A percentile compares a stretch with the other conserved stretches of the same genome.
Conservation (phyloP, 2,888 invertebrate genomes). For the Oeneis ivallda region DNA sequence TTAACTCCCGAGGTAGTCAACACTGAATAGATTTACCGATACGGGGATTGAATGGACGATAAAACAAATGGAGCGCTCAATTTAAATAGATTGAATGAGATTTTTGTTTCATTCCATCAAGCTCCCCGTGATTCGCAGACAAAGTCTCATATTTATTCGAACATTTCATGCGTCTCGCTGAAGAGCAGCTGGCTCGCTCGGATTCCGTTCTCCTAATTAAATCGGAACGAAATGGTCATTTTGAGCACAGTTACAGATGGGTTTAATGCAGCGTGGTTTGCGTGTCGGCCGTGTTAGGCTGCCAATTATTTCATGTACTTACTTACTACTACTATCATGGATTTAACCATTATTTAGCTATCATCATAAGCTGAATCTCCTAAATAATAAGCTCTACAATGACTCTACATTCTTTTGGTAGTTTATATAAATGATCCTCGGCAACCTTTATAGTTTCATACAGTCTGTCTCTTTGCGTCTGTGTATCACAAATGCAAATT, state of each 20-base stretch:
- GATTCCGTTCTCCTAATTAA: constrained; percentile 54
- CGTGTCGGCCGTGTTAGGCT: background rate
- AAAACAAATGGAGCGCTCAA: constrained; percentile 77
- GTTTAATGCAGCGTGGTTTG: constrained; percentile 1
- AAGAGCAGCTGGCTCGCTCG: constrained; percentile 45
- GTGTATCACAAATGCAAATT: too few relatives aligned
- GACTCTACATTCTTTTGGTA: background rate
- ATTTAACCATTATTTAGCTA: background rate
- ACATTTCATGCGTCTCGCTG: constrained; percentile 52
- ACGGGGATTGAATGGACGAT: constrained; percentile 70
- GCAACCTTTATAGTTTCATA: too few relatives aligned
- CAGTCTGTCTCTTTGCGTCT: too few relatives aligned
- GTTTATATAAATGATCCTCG: background rate
- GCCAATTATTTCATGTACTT: background rate
- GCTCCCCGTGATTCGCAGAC: constrained; percentile 56
- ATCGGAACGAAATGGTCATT: constrained; percentile 34
- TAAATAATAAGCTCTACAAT: background rate
- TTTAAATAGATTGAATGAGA: constrained; percentile 78
- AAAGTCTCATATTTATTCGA: constrained; percentile 37
- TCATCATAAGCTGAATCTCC: background rate
- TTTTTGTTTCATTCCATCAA: constrained; percentile 73
- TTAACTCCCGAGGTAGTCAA: constrained; percentile 44
- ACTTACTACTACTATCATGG: too few relatives aligned
- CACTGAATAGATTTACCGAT: constrained; percentile 63
- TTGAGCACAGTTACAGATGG: constrained; percentile 28